Evolutionary conservation across 2,113 vertebrate species (phyloP).

Genomic region (Crotalus helleri): DNA sequence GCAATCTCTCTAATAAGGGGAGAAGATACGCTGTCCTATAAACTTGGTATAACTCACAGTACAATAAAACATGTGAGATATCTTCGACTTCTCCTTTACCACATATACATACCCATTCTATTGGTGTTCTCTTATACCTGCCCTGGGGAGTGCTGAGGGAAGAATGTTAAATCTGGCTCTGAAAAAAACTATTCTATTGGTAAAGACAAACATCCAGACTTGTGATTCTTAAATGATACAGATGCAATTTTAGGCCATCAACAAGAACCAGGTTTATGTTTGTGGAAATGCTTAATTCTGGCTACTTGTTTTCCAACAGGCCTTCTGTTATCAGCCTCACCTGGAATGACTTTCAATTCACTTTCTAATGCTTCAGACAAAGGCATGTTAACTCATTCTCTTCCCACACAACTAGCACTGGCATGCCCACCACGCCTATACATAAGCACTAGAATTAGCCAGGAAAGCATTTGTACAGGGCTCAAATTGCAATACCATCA

Average conservation of each 20-base stretch:
- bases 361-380: slow-evolving; percentile 21
- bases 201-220: not conserved
- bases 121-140: no score
- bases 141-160: no score
- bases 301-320: not conserved
- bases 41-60: no score
- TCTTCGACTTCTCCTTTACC: no score
- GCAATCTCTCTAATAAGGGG: no score
- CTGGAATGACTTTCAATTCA: not conserved
- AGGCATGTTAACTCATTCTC: not conserved
- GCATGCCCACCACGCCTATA: slow-evolving; percentile 16
- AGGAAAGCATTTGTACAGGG: slow-evolving; percentile 32
- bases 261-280: not conserved
- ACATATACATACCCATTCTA: no score
- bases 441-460: slow-evolving; percentile 37
- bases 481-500: slow-evolving; percentile 40
- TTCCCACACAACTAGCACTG: not conserved
- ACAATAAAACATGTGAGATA: no score
- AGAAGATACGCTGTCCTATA: no score
- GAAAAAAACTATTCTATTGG: no score
- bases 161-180: no score
- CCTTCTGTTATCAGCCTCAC: not conserved
- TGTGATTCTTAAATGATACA: not conserved
- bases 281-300: not conserved
- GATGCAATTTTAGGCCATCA: not conserved